These are phyloP conservation scores for Allygus modestus DNA, from an alignment of 2,888 invertebrate genomes.

Conservation along the genomic window DNA sequence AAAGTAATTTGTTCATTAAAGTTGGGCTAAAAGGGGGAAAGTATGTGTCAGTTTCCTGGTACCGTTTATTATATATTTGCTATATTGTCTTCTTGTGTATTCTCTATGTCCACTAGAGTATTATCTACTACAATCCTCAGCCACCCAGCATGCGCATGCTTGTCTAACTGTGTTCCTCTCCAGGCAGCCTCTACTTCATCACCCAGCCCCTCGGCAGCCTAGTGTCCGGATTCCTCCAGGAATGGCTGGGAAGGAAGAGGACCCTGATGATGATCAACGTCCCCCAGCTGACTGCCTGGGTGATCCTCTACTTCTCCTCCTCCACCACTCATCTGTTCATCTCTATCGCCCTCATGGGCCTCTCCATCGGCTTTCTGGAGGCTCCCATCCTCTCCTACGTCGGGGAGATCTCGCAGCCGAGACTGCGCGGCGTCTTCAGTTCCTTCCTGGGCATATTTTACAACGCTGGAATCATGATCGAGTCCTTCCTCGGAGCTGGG, in stretches of 20 bases:
- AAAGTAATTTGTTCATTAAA: no score
- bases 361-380: slow-evolving; percentile 87
- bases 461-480: slow-evolving; percentile 85
- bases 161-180: no score
- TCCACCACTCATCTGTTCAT: slow-evolving; percentile 67
- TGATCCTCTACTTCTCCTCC: slow-evolving; percentile 83
- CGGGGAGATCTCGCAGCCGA: slow-evolving; percentile 90
- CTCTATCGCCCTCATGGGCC: slow-evolving; percentile 74
- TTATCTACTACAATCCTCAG: no score
- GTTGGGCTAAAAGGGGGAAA: no score
- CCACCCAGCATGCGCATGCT: no score
- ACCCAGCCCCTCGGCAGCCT: slow-evolving; percentile 88
- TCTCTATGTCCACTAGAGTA: no score
- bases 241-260: slow-evolving; percentile 83
- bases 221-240: slow-evolving; percentile 83
- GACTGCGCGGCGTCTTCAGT: slow-evolving; percentile 83
- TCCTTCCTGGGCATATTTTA: slow-evolving; percentile 82
- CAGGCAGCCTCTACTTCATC: slow-evolving; percentile 83
- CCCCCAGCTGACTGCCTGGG: slow-evolving; percentile 86
- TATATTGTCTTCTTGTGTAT: no score
- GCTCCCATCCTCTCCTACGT: slow-evolving; percentile 90
- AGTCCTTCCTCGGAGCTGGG: slow-evolving; percentile 84
- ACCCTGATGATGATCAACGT: slow-evolving; percentile 87
- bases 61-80: no score
- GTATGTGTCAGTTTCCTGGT: no score